Base-by-base conservation (phyloP, 2,888 invertebrate genomes). In the Agrotis ipsilon region DNA sequence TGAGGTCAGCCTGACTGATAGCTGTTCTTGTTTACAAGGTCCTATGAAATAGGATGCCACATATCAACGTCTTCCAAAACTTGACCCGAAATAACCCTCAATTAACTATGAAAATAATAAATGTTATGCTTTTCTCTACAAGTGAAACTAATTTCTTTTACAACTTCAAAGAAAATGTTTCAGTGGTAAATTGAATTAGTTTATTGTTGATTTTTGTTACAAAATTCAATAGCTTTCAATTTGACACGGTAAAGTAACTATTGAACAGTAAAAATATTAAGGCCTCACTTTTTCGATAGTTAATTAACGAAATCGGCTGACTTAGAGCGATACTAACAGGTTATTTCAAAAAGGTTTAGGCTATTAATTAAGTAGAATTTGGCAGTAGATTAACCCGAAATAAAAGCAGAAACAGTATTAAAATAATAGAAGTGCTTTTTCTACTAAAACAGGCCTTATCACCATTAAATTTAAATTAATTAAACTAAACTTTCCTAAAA, bases 1-100 rank as follows among this genome's bases (percentile, higher is more conserved):
- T 87, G 87, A 87, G 88, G 89, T 86, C 88, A 88, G 86, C 80
- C 78, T 89, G 89, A 90, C 89, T 87, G 89, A 92, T 92, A 87
- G 81, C 84, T 89, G 83, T 91, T 91, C 87, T 90, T 89, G 88
- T 90, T 90, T 88, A 85, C 84, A 81, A 81, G 81, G 77, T 71
- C 82, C 82, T 83, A 39, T 76, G 75, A 77, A 83, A 85, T 77
- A 66, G 63, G 70, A 78, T 77, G 51, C 24, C 45, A 78, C 81
- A 70, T 75, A 78, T 86, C 83, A 76, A 69, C 32, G 76, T 84
- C 82, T 62, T 43, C 52, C 48, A 61, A 80, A 72, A 61, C 58
- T 70, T 75, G n/a, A 32, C 67, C 58, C 45, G 13, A 61, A 81
- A 75, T 46, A 46, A 64, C 49, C 63, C 52, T 57, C 54, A 57